Evolutionary conservation across 1,140 invertebrate species (phyloP), one percentile per base, ranked within the genome.

Genomic region (Panagrolaimus sp.): DNA sequence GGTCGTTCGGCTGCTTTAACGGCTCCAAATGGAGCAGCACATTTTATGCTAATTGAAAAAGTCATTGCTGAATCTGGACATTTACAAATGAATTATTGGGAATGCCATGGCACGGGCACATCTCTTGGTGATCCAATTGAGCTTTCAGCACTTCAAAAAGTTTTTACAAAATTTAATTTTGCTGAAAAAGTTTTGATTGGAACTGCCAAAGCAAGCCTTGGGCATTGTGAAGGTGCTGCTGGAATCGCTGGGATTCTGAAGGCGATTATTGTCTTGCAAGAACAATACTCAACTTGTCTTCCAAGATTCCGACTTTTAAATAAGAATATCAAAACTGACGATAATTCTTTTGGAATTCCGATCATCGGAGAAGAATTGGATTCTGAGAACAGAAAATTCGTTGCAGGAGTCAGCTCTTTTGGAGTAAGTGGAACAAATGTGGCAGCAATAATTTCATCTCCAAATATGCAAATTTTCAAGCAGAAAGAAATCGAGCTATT

Each of bases 401-500:
- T 44, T 3, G 62, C 46, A 7, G 74, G 74, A n/a, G 65, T 75
- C 15, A 64, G 55, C 24, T 72, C 74, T 3, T 75, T 75, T 24
- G 79, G 79, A 1, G 77, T 80, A 0, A 71, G 71, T 71, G 79
- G 79, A 43, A 80, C 79, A 14, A 80, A 82, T 62, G 77, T 77
- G 58, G 75, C 76, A 6, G 43, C 78, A 14, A 43, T 77, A 2
- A 73, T 73, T 32, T 43, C 21, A 1, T 14, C 10, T 7, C 63
- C 46, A 10, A 48, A 24, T 67, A 38, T 26, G 6, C 10, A 63
- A 26, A 69, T 7, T 14, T 26, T n/a, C 24, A 69, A 73, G 28
- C 43, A 65, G n/a, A 32, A 21, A 28, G 28, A 58, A 58, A 10
- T n/a, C 3, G 14, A 15, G 4, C 67, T 69, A 1, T 21, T n/a